Conservation (phyloP, 64 coral and sea anemone species). For the Acropora yongei region DNA sequence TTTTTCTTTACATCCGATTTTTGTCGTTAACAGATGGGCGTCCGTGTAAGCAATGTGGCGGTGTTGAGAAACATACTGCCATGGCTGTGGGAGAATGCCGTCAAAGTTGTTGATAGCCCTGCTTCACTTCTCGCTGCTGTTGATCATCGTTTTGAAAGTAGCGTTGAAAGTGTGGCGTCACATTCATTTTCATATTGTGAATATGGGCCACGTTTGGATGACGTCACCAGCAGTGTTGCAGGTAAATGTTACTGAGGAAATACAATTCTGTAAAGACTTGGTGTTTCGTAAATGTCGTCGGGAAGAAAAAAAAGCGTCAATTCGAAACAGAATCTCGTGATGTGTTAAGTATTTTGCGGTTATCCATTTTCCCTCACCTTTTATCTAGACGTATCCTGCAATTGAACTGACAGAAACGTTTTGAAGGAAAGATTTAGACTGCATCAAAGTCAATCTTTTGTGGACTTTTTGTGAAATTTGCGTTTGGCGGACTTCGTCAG, state of each 20-base stretch:
- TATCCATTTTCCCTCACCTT: not conserved
- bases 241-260: not conserved
- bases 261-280: not conserved
- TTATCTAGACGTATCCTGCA: not conserved
- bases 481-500: too few species aligned
- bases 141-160: constrained; percentile 16
- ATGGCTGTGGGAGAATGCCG: constrained; percentile 70
- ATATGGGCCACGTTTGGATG: constrained; percentile 75
- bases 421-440: too few species aligned
- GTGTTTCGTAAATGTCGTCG: too few species aligned
- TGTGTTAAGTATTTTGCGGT: too few species aligned
- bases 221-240: not conserved
- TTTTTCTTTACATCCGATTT: too few species aligned
- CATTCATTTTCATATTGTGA: constrained; percentile 73
- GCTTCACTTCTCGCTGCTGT: constrained; percentile 12
- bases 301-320: not conserved
- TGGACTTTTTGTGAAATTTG: too few species aligned
- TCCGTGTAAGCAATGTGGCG: constrained; percentile 60
- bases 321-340: too few species aligned
- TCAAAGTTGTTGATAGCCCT: constrained; percentile 37
- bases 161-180: constrained; percentile 5
- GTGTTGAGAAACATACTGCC: constrained; percentile 59
- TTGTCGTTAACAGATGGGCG: constrained; percentile 69
- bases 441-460: too few species aligned
- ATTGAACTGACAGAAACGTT: too few species aligned